These are phyloP conservation scores for Malurus leucopterus DNA, from an alignment of 2,797 vertebrate genomes.

Conservation along the genomic window DNA sequence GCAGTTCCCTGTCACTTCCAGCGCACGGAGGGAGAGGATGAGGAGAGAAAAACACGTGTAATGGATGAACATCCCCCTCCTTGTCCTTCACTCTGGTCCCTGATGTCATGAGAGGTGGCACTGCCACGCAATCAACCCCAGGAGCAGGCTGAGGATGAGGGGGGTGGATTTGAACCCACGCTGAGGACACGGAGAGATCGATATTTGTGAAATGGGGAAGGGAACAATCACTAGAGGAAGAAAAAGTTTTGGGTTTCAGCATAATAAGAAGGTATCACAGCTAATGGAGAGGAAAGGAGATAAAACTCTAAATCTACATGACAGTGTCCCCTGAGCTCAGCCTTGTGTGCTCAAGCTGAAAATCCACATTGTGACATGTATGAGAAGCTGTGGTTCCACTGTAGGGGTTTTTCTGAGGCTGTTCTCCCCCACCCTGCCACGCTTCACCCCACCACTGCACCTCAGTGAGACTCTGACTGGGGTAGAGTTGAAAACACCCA, in stretches of 20 bases:
- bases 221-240: not conserved
- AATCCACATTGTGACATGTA: slow-evolving; percentile 34
- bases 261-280: slow-evolving; percentile 19
- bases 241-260: not conserved
- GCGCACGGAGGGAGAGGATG: not conserved
- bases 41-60: not conserved
- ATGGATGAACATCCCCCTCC: not conserved
- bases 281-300: slow-evolving; percentile 37
- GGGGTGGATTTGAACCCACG: not conserved
- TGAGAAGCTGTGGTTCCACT: not conserved
- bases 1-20: not conserved
- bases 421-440: not conserved
- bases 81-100: not conserved
- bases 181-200: not conserved
- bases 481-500: not conserved
- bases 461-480: not conserved
- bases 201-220: not conserved
- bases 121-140: not conserved
- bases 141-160: not conserved
- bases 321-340: slow-evolving; percentile 51
- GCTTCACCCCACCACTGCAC: not conserved
- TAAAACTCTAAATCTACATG: slow-evolving; percentile 38
- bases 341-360: slow-evolving; percentile 33
- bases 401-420: not conserved
- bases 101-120: not conserved